These are phyloP conservation scores for Sebastes oblongus DNA, from an alignment of 2,797 vertebrate species.

Conservation along the genomic window DNA sequence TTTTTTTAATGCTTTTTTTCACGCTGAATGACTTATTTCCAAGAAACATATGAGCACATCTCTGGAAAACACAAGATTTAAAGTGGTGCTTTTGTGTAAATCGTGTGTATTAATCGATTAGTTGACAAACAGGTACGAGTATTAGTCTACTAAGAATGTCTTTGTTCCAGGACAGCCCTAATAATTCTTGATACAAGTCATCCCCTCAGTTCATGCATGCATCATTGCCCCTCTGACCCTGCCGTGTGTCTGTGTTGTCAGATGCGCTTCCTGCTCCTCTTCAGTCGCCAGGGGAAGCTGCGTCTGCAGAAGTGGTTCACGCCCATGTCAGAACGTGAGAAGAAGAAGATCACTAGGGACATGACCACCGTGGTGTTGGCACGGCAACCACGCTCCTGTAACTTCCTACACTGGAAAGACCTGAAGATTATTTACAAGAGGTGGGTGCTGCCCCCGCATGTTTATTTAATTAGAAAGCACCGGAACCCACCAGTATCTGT, in stretches of 20 bases:
- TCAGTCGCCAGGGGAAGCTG: slow-evolving; percentile 97
- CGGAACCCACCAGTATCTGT: neutral
- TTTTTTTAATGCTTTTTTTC: too few relatives aligned
- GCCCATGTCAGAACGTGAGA: slow-evolving; percentile 90
- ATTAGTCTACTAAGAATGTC: too few relatives aligned
- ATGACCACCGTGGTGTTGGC: slow-evolving; percentile 91
- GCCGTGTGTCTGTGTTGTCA: slow-evolving; percentile 44
- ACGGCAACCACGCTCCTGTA: slow-evolving; percentile 91
- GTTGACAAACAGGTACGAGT: too few relatives aligned
- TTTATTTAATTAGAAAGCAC: neutral
- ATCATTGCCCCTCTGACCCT: slow-evolving; percentile 2
- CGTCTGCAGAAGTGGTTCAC: slow-evolving; percentile 98
- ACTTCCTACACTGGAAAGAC: slow-evolving; percentile 97
- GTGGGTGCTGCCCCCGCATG: slow-evolving; percentile 61
- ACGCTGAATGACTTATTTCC: too few relatives aligned
- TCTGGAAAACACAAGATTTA: too few relatives aligned
- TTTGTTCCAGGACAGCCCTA: too few relatives aligned
- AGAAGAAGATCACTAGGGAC: slow-evolving; percentile 94
- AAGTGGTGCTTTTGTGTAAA: too few relatives aligned
- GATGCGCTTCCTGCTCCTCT: slow-evolving; percentile 97
- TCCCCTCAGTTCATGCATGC: too few relatives aligned
- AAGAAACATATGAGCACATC: too few relatives aligned
- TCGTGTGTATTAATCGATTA: too few relatives aligned
- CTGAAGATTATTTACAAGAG: slow-evolving; percentile 98
- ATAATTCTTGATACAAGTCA: neutral